phyloP scores from a whole-genome alignment of 2,888 invertebrate genomes.

The Archaeoteleia sp. region DNA sequence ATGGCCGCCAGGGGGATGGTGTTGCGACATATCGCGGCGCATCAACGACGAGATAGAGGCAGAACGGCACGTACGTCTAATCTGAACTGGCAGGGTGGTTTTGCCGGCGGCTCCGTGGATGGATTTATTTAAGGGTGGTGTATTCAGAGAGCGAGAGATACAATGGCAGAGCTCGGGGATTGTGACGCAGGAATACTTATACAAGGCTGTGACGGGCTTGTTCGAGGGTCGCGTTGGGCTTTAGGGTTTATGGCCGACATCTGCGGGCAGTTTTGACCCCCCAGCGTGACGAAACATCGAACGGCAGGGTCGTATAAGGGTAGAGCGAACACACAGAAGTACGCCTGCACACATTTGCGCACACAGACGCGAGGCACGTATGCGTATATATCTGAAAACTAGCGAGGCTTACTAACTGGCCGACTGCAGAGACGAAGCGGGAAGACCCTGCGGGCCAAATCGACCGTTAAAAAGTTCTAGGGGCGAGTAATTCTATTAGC shows the following conservation, averaged over 20 bases:
- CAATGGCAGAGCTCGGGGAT: constrained; percentile 55
- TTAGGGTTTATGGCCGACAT: constrained; percentile 70
- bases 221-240: constrained; percentile 54
- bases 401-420: constrained; percentile 45
- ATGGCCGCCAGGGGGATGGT: constrained; percentile 38
- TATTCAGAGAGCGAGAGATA: constrained; percentile 68
- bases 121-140: constrained; percentile 62
- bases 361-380: no score
- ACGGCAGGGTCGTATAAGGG: constrained; percentile 61
- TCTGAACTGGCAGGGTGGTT: constrained; percentile 54
- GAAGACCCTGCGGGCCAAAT: constrained; percentile 65
- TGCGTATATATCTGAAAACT: constrained; percentile 16
- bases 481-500: constrained; percentile 69
- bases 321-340: not conserved
- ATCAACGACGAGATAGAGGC: constrained; percentile 52
- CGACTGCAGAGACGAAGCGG: constrained; percentile 26
- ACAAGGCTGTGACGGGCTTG: constrained; percentile 35
- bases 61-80: constrained; percentile 55
- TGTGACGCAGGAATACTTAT: constrained; percentile 31
- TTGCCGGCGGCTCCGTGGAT: constrained; percentile 46
- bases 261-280: constrained; percentile 73
- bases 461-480: constrained; percentile 73
- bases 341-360: constrained; percentile 35
- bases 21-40: constrained; percentile 41
- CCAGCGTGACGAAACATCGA: constrained; percentile 71